Evolutionary conservation across 2,113 vertebrate species (phyloP), one percentile per base, ranked within the genome.

Genomic region (Dermatemys mawii): DNA sequence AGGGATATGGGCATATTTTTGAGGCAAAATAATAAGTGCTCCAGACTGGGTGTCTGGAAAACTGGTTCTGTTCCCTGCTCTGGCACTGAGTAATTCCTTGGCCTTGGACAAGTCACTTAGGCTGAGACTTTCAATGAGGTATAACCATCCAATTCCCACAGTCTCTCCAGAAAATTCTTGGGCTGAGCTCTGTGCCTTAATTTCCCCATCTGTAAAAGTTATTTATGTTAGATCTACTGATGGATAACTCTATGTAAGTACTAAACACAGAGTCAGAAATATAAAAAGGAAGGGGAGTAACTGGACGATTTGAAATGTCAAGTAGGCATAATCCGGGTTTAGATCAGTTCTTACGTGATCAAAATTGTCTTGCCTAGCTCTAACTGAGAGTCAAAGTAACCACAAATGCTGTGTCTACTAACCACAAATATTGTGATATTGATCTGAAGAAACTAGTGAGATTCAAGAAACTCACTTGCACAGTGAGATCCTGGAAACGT

Each of bases 381-480:
- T 87, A 70, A 51, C 35, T 91, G 26, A 11, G 50, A n/a, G 1
- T 46, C n/a, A 38, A 5, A 50, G 75, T 54, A 94, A 81, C 21
- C 29, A 88, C 70, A 90, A 88, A 32, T 27, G 14, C 35, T 67
- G 22, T 44, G 38, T 22, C 38, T 38, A 24, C 38, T 75, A 41
- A 75, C 24, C 24, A 75, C 70, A 41, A 26, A 44, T 44, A 4
- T 48, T 51, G 1, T 35, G 53, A 27, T 57, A 54, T 0, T 21
- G 78, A 83, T 91, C 67, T 90, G 88, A 91, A 90, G 73, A 80
- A 93, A n/a, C 55, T 87, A 53, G 57, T 86, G n/a, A 22, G 38
- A 89, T 92, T 95, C 49, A 89, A 93, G 78, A 86, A 84, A 84
- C 9, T 16, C 12, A 88, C 46, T 49, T 91, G 44, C 70, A 81